Evolutionary conservation across 2,113 vertebrate genomes (phyloP), one percentile per base, ranked within the genome.

Genomic region (Ivindomyrus marchei): DNA sequence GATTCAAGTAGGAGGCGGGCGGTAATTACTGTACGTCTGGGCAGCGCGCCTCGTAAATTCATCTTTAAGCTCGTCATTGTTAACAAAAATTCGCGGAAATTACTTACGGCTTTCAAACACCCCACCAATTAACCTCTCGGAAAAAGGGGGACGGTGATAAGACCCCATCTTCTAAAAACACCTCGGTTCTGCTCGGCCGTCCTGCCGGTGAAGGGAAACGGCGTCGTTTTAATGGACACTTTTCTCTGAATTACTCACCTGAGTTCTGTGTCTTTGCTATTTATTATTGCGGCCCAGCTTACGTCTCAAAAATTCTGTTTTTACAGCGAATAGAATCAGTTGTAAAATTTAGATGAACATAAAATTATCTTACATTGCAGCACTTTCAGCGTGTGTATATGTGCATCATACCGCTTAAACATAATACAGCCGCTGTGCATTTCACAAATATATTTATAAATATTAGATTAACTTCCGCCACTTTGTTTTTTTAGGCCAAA

Each of bases 1-100:
- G 74, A 80, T 80, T 42, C 36, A 42, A 39, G 74, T 39, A 80
- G 13, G 74, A 80, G 74, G 31, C 74, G 15, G 74, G 36, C 36
- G 36, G 31, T 80, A 80, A 80, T 80, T 80, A 80, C 74, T 42
- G 74, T 80, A 80, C 15, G 74, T 80, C 74, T 80, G 36, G 74
- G 74, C 74, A 42, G 74, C 31, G 36, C 74, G 74, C 74, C 74
- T 42, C 36, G 36, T 42, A 42, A 80, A 80, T 80, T 80, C 36
- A 42, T 80, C 74, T 80, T 80, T 80, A 80, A 80, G 74, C 74
- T 80, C 74, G 74, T 80, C 74, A 80, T 80, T 80, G 74, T 80
- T 80, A 80, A 80, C 74, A 42, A 80, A 70, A 80, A 77, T 77
- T 77, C 31, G 36, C 13, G 31, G 70, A 77, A 77, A 80, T 39